These are phyloP conservation scores for Plagodis dolabraria DNA, from an alignment of 2,888 invertebrate genomes.

Conservation along the genomic window DNA sequence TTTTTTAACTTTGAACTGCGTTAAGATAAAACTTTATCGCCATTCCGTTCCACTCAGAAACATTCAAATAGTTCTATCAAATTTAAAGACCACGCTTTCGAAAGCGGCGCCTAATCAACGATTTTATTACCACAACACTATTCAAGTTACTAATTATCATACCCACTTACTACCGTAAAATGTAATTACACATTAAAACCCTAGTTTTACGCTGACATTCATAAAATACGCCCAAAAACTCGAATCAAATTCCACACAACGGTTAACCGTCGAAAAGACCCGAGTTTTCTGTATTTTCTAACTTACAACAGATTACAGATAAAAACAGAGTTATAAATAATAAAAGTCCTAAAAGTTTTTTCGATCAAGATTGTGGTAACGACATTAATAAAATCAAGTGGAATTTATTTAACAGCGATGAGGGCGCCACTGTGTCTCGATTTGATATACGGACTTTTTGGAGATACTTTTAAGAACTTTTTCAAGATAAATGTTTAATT, in stretches of 20 bases:
- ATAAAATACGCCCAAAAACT: conserved; percentile 18
- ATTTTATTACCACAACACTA: conserved; percentile 12
- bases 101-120: conserved; percentile 9
- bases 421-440: conserved; percentile 77
- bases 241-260: conserved; percentile 20
- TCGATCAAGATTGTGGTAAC: conserved; percentile 76
- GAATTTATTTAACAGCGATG: conserved; percentile 67
- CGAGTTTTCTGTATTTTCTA: conserved; percentile 19
- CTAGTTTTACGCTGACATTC: conserved; percentile 25
- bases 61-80: neutral
- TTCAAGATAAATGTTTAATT: conserved; percentile 12
- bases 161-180: conserved; percentile 23
- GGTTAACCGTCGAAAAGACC: conserved; percentile 10
- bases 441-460: conserved; percentile 57
- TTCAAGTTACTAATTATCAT: conserved; percentile 14
- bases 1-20: neutral
- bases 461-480: conserved; percentile 43
- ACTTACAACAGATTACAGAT: conserved; percentile 39
- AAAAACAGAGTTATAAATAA: conserved; percentile 72
- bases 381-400: conserved; percentile 80
- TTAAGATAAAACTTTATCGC: neutral
- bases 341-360: conserved; percentile 76
- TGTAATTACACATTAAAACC: conserved; percentile 24
- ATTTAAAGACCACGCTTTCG: conserved; percentile 1
- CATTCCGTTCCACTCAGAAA: conserved; percentile 10